Evolutionary conservation across 2,113 vertebrate species (phyloP).

Genomic region (Sula dactylatra): DNA sequence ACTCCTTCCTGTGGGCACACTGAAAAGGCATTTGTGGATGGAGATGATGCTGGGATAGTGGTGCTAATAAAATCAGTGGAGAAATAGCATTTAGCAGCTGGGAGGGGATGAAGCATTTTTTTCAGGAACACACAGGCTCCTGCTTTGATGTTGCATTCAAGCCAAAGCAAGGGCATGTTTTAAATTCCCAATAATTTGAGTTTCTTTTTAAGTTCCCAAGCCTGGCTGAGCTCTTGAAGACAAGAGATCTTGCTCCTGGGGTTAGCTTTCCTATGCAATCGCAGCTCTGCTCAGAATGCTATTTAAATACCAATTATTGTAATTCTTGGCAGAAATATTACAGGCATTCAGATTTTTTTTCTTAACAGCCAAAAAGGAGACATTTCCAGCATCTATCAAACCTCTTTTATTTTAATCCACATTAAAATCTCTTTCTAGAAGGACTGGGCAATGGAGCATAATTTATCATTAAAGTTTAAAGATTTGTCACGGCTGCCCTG

Average conservation of each 20-base stretch:
- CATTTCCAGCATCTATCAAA: constrained; percentile 52
- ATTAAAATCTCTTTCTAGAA: constrained; percentile 42
- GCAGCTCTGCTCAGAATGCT: constrained; percentile 50
- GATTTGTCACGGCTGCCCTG: neutral
- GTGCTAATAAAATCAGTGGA: neutral
- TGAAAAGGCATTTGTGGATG: neutral
- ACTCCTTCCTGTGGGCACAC: neutral
- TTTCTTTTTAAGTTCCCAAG: constrained; percentile 56
- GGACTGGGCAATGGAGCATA: neutral
- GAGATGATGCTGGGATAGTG: neutral
- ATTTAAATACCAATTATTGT: constrained; percentile 71
- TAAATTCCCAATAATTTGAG: constrained; percentile 47
- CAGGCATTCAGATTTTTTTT: constrained; percentile 43
- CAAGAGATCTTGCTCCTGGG: constrained; percentile 58
- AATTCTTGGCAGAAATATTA: constrained; percentile 71
- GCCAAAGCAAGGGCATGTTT: constrained; percentile 44
- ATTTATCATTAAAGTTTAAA: constrained; percentile 31
- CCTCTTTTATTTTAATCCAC: constrained; percentile 52
- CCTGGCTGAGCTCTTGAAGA: constrained; percentile 48
- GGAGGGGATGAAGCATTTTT: neutral
- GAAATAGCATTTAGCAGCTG: constrained; percentile 19
- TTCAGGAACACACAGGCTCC: neutral
- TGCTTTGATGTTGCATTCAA: constrained; percentile 47
- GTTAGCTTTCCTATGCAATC: constrained; percentile 57
- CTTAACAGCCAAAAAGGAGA: constrained; percentile 40